A percentile compares a stretch with the other conserved stretches of the same genome.
These are phyloP conservation scores for Gavia stellata DNA, from an alignment of 2,113 vertebrate species.

Conservation along the genomic window DNA sequence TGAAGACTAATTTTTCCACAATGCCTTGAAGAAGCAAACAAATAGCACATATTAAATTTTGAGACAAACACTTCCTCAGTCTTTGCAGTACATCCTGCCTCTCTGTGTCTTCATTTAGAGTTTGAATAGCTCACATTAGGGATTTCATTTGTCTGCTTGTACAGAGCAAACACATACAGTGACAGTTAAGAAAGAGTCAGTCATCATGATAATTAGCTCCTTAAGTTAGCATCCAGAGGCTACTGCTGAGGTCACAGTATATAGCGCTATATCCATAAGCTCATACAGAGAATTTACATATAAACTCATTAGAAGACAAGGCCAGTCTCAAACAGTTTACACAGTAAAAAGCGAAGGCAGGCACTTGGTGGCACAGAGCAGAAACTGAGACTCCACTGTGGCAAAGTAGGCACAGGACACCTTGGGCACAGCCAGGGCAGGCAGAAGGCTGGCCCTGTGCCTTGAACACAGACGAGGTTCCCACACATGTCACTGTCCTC, in stretches of 20 bases:
- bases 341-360: neutral
- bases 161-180: neutral
- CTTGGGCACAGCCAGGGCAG: neutral
- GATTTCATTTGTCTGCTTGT: neutral
- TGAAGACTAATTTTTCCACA: neutral
- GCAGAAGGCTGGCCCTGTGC: neutral
- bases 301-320: neutral
- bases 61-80: neutral
- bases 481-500: no score
- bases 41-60: neutral
- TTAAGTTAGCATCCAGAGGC: neutral
- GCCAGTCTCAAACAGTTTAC: neutral
- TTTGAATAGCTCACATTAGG: neutral
- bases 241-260: neutral
- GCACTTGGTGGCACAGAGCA: fast-evolving
- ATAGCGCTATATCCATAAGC: neutral
- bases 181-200: neutral
- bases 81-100: neutral
- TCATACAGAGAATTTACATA: neutral
- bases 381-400: neutral
- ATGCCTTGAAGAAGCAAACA: neutral
- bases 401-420: fast-evolving
- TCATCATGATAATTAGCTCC: neutral
- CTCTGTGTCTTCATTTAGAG: neutral
- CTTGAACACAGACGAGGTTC: neutral